Evolutionary conservation across 2,797 vertebrate species (phyloP).

Genomic region (Siniperca undulata): DNA sequence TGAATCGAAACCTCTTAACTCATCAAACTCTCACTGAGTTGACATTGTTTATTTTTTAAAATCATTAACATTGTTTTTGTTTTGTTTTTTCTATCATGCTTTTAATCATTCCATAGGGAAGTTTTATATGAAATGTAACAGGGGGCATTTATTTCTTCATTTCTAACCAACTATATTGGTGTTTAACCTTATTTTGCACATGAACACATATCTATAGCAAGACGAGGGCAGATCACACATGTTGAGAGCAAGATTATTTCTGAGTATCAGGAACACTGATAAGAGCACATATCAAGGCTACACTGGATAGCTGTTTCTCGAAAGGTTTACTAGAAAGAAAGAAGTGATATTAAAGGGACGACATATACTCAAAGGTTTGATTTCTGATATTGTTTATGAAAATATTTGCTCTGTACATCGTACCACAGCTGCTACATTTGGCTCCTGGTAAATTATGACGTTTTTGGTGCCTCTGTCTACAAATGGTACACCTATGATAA

Average conservation of each 20-base stretch:
- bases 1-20: conserved; percentile 68
- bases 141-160: conserved; percentile 78
- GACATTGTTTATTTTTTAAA: conserved; percentile 36
- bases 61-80: conserved; percentile 56
- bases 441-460: conserved; percentile 14
- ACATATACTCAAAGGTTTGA: conserved; percentile 71
- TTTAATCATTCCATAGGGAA: conserved; percentile 62
- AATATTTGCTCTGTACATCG: conserved; percentile 81
- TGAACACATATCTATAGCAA: conserved; percentile 83
- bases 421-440: conserved; percentile 31
- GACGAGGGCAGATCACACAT: conserved; percentile 60
- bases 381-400: conserved; percentile 68
- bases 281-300: conserved; percentile 72
- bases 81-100: conserved; percentile 60
- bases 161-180: conserved; percentile 70
- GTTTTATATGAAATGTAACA: conserved; percentile 71
- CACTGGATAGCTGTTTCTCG: conserved; percentile 67
- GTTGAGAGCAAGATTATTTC: conserved; percentile 53
- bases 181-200: conserved; percentile 84
- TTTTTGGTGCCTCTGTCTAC: conserved; percentile 36
- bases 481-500: conserved; percentile 20
- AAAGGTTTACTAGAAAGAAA: conserved; percentile 52
- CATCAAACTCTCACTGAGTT: conserved; percentile 56
- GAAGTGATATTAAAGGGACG: conserved; percentile 73
- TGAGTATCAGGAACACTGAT: conserved; percentile 67